Evolutionary conservation across 2,797 vertebrate genomes (phyloP).

Genomic region (Melanotaenia maccullochi): DNA sequence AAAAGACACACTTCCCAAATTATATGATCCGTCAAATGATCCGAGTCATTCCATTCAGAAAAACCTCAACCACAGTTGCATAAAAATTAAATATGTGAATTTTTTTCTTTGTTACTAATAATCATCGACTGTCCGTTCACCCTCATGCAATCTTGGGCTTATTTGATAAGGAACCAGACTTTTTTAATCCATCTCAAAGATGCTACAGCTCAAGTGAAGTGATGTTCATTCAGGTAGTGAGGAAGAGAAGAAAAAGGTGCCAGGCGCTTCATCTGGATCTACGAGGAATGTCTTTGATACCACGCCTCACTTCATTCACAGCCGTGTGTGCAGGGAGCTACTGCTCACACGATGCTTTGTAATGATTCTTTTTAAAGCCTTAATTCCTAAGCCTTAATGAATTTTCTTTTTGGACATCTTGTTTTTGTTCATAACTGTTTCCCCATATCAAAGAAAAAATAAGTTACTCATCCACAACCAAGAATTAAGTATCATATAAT

Average conservation of each 20-base stretch:
- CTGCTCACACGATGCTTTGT: slow-evolving; percentile 31
- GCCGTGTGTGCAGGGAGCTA: slow-evolving; percentile 26
- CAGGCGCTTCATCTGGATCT: slow-evolving; percentile 48
- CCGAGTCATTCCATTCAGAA: slow-evolving; percentile 58
- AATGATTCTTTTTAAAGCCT: slow-evolving; percentile 56
- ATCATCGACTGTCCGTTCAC: slow-evolving; percentile 11
- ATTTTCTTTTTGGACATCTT: slow-evolving; percentile 29
- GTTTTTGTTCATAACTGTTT: slow-evolving; percentile 26
- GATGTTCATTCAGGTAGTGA: slow-evolving; percentile 42
- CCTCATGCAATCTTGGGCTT: slow-evolving; percentile 1
- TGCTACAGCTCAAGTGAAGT: slow-evolving; percentile 8
- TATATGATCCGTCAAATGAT: slow-evolving; percentile 39
- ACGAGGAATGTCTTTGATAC: slow-evolving; percentile 57
- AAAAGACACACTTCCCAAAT: slow-evolving; percentile 43
- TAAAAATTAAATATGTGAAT: slow-evolving; percentile 13
- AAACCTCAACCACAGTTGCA: slow-evolving; percentile 18
- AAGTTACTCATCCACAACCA: slow-evolving; percentile 28
- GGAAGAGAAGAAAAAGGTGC: slow-evolving; percentile 30
- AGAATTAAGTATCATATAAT: slow-evolving; percentile 10
- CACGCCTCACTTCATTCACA: slow-evolving; percentile 49
- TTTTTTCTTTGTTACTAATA: slow-evolving; percentile 1
- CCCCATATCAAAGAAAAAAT: slow-evolving; percentile 26
- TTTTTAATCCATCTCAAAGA: slow-evolving; percentile 16
- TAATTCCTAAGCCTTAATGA: slow-evolving; percentile 66
- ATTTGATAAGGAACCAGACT: slow-evolving; percentile 4